Base-by-base conservation (phyloP, 92 coral and sea anemone genomes). In the Epizoanthus ramosus region DNA sequence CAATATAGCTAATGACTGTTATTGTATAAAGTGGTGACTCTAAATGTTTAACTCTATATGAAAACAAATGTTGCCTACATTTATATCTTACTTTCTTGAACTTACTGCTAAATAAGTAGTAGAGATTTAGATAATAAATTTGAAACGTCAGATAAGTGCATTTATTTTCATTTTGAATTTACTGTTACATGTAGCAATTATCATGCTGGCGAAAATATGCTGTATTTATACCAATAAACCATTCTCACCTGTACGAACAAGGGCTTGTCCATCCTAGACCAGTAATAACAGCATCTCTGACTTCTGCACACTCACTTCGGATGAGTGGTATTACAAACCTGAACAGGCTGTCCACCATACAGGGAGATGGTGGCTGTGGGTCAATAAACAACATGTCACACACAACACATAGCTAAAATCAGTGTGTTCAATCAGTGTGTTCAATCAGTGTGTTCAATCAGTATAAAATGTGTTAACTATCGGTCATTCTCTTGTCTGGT, bases 251-350 rank as follows among this genome's bases (percentile, higher is more conserved):
- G 92, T 92, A 94, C 0, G 99, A 97, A 23, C 93, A 82, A 9
- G 99, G 99, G 54, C 98, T 94, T 15, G 94, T 95, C 88, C 95
- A 87, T 0, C 99, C 99, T 37, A 97, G 98, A 56, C 98, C 94
- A 68, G 84, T 73, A 65, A 97, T 90, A 24, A 94, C 98, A 57
- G 99, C 98, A 74, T 97, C 98, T 37, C 98, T 81, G 84, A 97
- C 90, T 57, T 85, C 95, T 19, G 91, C 79, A 23, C 94, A 92
- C 17, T 97, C 99, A 25, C 94, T 94, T 81, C 95, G 89, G 69
- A 97, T 87, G 45, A 94, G 85, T 0, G 99, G 93, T 5, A 97
- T 93, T 35, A 93, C 98, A 85, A 94, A 97, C 63, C 99, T 89
- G 90, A 97, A 97, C 85, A 97, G 71, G 76, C 99, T 90, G 89